Percentiles rank a stretch among this genome's conserved stretches.
Evolutionary conservation across 2,888 invertebrate species (phyloP).

Genomic region (Lacanobia wlatinum): DNA sequence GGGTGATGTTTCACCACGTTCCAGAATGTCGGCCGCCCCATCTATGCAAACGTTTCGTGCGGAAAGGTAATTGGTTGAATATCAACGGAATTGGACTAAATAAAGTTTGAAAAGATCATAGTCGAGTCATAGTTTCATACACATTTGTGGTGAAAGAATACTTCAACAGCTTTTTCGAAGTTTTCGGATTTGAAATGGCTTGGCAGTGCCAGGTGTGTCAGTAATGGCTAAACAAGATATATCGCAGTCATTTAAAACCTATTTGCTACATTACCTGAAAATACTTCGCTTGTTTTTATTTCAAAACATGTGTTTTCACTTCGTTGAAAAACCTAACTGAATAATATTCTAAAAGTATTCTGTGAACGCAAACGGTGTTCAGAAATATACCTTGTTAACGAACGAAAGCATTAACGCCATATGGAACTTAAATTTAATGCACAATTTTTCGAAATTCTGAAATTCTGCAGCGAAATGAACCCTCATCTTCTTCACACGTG

Average conservation of each 20-base stretch:
- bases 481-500: constrained; percentile 75
- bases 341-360: constrained; percentile 12
- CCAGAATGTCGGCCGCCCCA: constrained; percentile 18
- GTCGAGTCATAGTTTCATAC: constrained; percentile 7
- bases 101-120: constrained; percentile 29
- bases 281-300: neutral
- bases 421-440: constrained; percentile 73
- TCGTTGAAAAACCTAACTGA: neutral
- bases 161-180: neutral
- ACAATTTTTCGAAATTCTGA: constrained; percentile 71
- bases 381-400: constrained; percentile 63
- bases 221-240: neutral
- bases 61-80: constrained; percentile 47
- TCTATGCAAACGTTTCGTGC: constrained; percentile 39
- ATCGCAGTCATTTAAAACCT: constrained; percentile 2
- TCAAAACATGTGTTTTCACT: neutral
- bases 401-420: constrained; percentile 68
- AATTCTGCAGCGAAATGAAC: constrained; percentile 71
- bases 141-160: constrained; percentile 3
- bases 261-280: neutral
- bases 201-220: neutral
- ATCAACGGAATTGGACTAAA: constrained; percentile 22
- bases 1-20: constrained; percentile 45
- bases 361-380: constrained; percentile 14
- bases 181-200: neutral